Base-by-base conservation (phyloP, 1,140 invertebrate species). In the Drosophila mayri region DNA sequence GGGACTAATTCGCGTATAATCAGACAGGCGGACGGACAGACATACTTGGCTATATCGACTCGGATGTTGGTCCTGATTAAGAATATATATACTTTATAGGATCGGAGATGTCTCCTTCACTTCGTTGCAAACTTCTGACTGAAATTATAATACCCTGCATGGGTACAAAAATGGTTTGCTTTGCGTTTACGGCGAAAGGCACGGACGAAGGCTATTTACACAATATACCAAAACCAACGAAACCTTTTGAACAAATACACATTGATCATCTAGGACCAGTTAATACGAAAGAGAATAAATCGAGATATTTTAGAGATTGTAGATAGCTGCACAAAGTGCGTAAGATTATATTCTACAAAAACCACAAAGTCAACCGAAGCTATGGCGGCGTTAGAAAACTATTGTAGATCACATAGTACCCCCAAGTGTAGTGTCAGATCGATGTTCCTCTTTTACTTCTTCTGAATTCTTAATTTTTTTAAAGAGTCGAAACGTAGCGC, bases 301-400 rank as follows among this genome's bases (percentile, higher is more conserved):
- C 32, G 32, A 35, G 32, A 35, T 35, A 35, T 35, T 35, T 2
- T 35, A 35, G 32, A 11, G 10, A 35, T 35, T 35, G 9, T 35
- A 11, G 32, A 35, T 35, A 35, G 32, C 32, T 35, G 32, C 11
- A 32, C 10, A 35, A 35, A 35, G 32, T 35, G 11, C 8, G 35
- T 55, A n/a, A 55, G 35, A n/a, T 16, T 55, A 7, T 55, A 55
- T 16, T 38, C 20, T 55, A 55, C 32, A 55, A 55, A 37, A 38
- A 47, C 14, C 1, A 47, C 22, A 16, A 47, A 47, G 22, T 47
- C 22, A 16, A 22, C 12, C 12, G 44, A 55, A 55, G 20, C 20
- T 5, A 22, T 55, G 22, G 22, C 20, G 16, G 32, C 9, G 10
- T 18, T 22, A 7, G 20, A 25, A 22, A 38, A n/a, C 4, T n/a